Evolutionary conservation across 35 echinoderm and acorn worm genomes (phyloP).

Genomic region (Heliocidaris erythrogramma): DNA sequence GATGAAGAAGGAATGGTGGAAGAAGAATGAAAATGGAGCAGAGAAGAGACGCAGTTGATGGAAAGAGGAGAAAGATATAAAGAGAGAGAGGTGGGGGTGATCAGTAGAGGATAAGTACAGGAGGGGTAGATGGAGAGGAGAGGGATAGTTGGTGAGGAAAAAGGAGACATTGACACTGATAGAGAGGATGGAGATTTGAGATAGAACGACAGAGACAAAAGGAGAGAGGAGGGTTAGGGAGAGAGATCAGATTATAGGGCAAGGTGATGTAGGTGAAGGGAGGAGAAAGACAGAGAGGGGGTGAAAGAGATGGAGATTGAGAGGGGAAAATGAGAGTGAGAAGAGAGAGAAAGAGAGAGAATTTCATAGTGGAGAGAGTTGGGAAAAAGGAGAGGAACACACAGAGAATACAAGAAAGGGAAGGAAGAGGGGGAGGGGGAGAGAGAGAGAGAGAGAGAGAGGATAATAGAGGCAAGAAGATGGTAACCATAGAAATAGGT

Average conservation of each 20-base stretch:
- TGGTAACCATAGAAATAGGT: conserved; percentile 1
- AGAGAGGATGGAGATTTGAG: too few species aligned
- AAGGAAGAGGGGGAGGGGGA: neutral
- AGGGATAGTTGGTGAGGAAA: too few species aligned
- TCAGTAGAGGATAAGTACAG: too few species aligned
- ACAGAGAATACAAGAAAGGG: too few species aligned
- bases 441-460: neutral
- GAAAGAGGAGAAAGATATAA: neutral
- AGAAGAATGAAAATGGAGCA: neutral
- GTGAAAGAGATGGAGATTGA: neutral
- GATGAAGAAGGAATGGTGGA: neutral
- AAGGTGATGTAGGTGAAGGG: too few species aligned
- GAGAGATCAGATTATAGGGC: neutral
- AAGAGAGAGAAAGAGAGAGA: too few species aligned
- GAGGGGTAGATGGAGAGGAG: too few species aligned
- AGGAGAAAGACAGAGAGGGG: neutral
- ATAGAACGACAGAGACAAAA: neutral
- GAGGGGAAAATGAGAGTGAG: too few species aligned
- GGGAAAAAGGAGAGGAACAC: too few species aligned
- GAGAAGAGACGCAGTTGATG: neutral
- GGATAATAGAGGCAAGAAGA: neutral
- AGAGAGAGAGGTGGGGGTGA: neutral
- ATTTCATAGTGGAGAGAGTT: too few species aligned
- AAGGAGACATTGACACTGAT: too few species aligned
- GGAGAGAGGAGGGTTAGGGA: neutral